These are phyloP conservation scores for Myxocyprinus asiaticus DNA, from an alignment of 2,113 vertebrate species.

Conservation along the genomic window DNA sequence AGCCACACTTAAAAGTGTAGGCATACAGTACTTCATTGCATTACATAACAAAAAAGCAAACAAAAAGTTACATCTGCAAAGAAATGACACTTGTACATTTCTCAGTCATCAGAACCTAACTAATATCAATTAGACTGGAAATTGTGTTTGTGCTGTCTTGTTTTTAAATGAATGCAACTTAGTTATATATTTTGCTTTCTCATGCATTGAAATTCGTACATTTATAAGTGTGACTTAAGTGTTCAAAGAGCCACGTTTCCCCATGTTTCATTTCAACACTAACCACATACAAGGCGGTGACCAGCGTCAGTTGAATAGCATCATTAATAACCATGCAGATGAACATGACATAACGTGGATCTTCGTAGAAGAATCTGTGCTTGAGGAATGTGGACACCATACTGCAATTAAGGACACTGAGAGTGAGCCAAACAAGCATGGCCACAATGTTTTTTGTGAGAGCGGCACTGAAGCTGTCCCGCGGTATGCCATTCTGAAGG, in stretches of 20 bases:
- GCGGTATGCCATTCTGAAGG: neutral
- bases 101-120: no score
- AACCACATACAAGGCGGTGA: slow-evolving; percentile 72
- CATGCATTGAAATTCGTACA: no score
- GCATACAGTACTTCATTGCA: no score
- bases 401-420: slow-evolving; percentile 73
- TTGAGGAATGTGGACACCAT: slow-evolving; percentile 74
- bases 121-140: no score
- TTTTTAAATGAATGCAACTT: no score
- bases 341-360: slow-evolving; percentile 80
- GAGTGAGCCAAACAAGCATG: slow-evolving; percentile 74
- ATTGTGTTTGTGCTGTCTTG: no score
- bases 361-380: slow-evolving; percentile 75
- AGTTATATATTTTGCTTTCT: no score
- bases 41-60: no score
- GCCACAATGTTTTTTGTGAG: slow-evolving; percentile 75
- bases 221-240: neutral
- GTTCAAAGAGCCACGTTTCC: neutral
- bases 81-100: no score
- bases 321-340: slow-evolving; percentile 79
- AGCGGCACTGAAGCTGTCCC: slow-evolving; percentile 69
- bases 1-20: no score
- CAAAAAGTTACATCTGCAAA: no score
- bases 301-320: slow-evolving; percentile 74
- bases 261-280: slow-evolving; percentile 16